Percentiles rank a stretch among this genome's conserved stretches.
Conservation (phyloP, 2,888 invertebrate species). For the Euphydryas editha region DNA sequence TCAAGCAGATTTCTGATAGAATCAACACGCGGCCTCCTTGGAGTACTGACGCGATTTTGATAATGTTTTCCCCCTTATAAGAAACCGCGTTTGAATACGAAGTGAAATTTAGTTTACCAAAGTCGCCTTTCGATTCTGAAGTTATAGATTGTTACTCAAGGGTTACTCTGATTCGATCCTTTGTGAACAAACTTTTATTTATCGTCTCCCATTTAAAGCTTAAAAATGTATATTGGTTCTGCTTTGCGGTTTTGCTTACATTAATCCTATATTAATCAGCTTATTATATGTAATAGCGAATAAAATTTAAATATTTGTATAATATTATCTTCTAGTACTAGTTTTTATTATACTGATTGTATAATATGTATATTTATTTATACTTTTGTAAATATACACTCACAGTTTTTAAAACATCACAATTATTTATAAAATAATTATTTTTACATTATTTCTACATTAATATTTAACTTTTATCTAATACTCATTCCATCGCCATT, state of each 20-base stretch:
- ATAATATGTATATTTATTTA: too few species aligned
- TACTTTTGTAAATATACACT: too few species aligned
- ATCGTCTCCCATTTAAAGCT: slow-evolving; percentile 31
- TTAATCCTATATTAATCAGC: background rate
- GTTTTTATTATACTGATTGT: too few species aligned
- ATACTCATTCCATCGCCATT: background rate
- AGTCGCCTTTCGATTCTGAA: slow-evolving; percentile 67
- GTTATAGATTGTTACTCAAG: slow-evolving; percentile 78
- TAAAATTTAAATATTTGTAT: too few species aligned
- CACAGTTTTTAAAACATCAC: too few species aligned
- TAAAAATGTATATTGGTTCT: slow-evolving; percentile 14
- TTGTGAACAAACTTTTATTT: slow-evolving; percentile 37
- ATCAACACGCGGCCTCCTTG: slow-evolving; percentile 70
- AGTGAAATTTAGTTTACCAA: slow-evolving; percentile 77
- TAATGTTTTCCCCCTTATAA: slow-evolving; percentile 71
- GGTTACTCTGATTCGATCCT: slow-evolving; percentile 55
- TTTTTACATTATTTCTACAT: background rate
- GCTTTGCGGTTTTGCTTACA: background rate
- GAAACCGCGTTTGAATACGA: slow-evolving; percentile 69
- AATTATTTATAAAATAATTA: too few species aligned
- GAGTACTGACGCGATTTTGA: slow-evolving; percentile 73
- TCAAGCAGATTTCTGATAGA: slow-evolving; percentile 79
- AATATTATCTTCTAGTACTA: too few species aligned
- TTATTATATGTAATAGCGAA: too few species aligned
- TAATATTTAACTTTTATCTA: background rate